Evolutionary conservation across 2,888 invertebrate species (phyloP).

Genomic region (Merodon equestris): DNA sequence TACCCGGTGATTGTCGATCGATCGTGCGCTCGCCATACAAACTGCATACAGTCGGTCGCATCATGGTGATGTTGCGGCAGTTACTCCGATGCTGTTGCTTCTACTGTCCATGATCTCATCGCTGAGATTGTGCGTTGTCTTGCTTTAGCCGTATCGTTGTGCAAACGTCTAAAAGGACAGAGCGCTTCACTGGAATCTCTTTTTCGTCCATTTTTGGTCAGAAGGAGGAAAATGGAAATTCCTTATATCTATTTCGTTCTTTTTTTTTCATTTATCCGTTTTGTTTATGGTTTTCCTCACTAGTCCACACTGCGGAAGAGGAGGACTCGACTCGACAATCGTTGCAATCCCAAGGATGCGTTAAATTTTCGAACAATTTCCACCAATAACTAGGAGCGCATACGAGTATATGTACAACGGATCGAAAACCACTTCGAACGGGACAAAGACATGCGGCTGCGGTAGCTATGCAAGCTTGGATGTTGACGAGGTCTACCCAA

Average conservation of each 20-base stretch:
- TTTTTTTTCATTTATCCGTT: conserved; percentile 21
- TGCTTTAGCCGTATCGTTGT: background rate
- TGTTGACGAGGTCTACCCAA: conserved; percentile 47
- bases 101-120: conserved; percentile 46
- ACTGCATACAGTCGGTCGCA: background rate
- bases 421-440: background rate
- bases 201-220: conserved; percentile 59
- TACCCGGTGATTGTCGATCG: conserved; percentile 65
- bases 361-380: conserved; percentile 40
- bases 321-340: background rate
- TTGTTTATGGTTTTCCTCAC: conserved; percentile 6
- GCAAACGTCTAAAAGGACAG: conserved; percentile 34
- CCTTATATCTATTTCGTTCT: conserved; percentile 22
- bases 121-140: conserved; percentile 47
- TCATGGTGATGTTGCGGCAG: background rate
- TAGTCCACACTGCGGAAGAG: too few relatives aligned
- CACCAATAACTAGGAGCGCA: too few relatives aligned
- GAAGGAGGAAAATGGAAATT: conserved; percentile 64
- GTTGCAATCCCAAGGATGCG: conserved; percentile 27
- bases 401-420: too few relatives aligned
- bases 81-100: background rate
- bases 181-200: conserved; percentile 54
- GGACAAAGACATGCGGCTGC: conserved; percentile 13
- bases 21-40: conserved; percentile 44
- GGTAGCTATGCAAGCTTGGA: conserved; percentile 1